Percentiles rank a stretch among this genome's conserved stretches.
These are phyloP conservation scores for Cynopterus brachyotis DNA, from an alignment of 2,113 vertebrate species.

Conservation along the genomic window DNA sequence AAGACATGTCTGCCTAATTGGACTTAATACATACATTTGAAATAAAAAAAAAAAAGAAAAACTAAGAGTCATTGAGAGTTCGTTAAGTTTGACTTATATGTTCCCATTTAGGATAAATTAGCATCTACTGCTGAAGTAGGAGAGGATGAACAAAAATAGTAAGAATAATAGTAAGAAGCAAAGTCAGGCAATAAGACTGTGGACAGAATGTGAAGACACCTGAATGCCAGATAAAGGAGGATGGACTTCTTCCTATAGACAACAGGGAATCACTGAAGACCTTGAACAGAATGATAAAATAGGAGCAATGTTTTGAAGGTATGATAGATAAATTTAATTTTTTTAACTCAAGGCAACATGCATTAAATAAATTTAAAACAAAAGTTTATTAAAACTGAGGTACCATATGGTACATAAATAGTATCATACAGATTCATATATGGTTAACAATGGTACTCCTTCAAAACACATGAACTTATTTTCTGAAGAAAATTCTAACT, in stretches of 20 bases:
- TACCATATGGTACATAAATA: neutral
- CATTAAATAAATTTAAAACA: constrained; percentile 21
- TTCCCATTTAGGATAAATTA: constrained; percentile 4
- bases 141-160: neutral
- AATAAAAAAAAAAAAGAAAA: neutral
- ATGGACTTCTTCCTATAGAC: neutral
- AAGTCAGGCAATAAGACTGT: neutral
- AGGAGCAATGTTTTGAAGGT: neutral
- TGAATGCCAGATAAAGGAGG: neutral
- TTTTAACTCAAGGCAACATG: neutral
- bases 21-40: neutral
- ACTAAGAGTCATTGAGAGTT: neutral
- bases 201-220: neutral
- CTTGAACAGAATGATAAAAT: neutral
- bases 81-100: neutral
- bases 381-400: constrained; percentile 9
- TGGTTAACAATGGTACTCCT: neutral
- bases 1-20: neutral
- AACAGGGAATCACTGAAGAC: neutral
- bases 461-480: neutral
- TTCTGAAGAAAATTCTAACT: constrained; percentile 23
- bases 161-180: neutral
- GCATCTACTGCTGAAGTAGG: neutral
- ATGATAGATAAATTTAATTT: neutral
- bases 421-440: neutral